Base-by-base conservation (phyloP, 2,113 vertebrate genomes). In the Lynx canadensis region DNA sequence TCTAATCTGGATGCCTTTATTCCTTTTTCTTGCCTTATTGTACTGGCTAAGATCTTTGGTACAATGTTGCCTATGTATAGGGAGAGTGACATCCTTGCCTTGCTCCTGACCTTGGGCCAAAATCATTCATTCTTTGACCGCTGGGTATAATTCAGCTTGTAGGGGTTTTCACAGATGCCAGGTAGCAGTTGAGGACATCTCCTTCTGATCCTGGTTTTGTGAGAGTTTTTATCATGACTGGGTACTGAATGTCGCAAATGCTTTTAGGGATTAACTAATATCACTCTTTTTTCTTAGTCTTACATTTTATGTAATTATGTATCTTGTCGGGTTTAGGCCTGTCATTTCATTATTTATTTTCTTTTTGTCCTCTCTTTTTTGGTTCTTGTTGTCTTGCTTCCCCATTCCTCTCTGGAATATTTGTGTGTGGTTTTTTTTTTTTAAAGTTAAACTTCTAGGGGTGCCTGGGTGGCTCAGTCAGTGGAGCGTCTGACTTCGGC, bases 141-240 rank as follows among this genome's bases (percentile, higher is more conserved):
- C 68, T 81, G 60, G 16, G 31, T 55, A 73, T 81, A 89, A 89
- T 63, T 65, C 89, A 65, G 52, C 31, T n/a, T 89, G 55, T 41
- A 41, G 66, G 38, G 41, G 52, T 73, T 82, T 89, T 65, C 55
- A 90, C 52, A 38, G 38, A 52, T 89, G 50, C 65, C 76, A 63
- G 50, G 41, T n/a, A 69, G 45, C 63, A 2, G 31, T 68, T 81
- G 36, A 83, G 55, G 33, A 52, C 50, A 8, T 95, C 83, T 55
- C 68, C 68, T 95, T 90, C 55, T 38, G 74, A 66, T 95, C 19
- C 91, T 90, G 45, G 27, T 89, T 90, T 94, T 89, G 23, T 81
- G 65, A 38, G 68, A 65, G 23, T 83, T 89, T 94, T 81, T 48
- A 33, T 82, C 45, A 55, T 90, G 68, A 94, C 52, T 73, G 36